Conservation (phyloP, 2,113 vertebrate species). For the Arenaria interpres region DNA sequence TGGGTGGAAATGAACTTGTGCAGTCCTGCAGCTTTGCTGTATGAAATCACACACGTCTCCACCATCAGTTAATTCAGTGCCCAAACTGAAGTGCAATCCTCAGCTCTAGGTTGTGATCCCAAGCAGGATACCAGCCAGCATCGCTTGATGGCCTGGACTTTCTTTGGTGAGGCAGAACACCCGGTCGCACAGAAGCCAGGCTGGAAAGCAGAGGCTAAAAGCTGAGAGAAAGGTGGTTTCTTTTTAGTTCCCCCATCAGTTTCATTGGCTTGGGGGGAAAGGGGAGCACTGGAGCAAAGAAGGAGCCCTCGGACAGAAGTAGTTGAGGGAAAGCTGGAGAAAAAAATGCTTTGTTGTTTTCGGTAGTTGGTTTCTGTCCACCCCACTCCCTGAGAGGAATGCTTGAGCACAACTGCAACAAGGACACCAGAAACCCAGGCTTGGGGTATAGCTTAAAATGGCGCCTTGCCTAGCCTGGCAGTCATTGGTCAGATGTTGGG, state of each 20-base stretch:
- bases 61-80: background rate
- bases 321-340: background rate
- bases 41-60: background rate
- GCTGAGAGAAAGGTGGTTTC: background rate
- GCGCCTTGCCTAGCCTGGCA: accelerated
- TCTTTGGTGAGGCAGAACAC: background rate
- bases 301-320: background rate
- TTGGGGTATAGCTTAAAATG: background rate
- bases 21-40: background rate
- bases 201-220: background rate
- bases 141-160: background rate
- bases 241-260: background rate
- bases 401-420: background rate
- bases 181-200: background rate
- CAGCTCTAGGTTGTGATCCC: background rate
- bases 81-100: background rate
- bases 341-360: background rate
- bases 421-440: background rate
- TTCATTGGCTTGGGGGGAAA: background rate
- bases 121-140: background rate
- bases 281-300: background rate
- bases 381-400: background rate
- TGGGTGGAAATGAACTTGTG: background rate
- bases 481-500: background rate
- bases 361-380: background rate